phyloP scores from a whole-genome alignment of 2,888 invertebrate species.

The Lottia gigantea region DNA sequence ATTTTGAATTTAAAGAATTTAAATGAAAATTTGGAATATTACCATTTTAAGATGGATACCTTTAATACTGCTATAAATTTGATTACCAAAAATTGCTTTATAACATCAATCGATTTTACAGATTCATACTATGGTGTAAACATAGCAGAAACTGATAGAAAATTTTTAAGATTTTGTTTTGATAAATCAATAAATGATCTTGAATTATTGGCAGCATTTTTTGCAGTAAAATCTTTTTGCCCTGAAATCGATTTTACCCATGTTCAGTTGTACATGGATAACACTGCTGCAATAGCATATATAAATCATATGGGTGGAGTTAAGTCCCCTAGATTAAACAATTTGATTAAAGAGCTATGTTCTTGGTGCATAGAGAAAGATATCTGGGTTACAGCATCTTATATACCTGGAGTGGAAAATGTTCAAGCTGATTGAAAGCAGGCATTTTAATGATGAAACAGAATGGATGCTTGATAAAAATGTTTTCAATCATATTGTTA shows the following conservation, averaged over 20 bases:
- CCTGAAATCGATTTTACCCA: background rate
- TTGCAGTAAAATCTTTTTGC: background rate
- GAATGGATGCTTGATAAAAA: background rate
- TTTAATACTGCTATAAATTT: constrained; percentile 1
- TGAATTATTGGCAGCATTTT: background rate
- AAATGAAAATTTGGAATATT: background rate
- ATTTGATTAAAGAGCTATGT: background rate
- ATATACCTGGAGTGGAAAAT: background rate
- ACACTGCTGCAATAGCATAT: background rate
- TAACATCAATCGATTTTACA: background rate
- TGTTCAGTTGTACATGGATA: background rate
- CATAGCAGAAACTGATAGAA: background rate
- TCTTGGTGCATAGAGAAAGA: background rate
- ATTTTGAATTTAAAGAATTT: constrained; percentile 3
- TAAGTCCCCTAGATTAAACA: background rate
- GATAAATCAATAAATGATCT: background rate
- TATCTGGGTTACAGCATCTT: background rate
- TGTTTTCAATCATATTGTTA: background rate
- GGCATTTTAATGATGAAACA: constrained; percentile 1
- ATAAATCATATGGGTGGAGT: constrained; percentile 3
- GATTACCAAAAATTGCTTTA: background rate
- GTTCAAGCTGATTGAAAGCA: background rate
- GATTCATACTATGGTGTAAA: background rate
- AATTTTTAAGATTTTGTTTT: background rate
- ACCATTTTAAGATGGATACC: constrained; percentile 1